Evolutionary conservation across 2,797 vertebrate species (phyloP).

Genomic region (Karalla daura): DNA sequence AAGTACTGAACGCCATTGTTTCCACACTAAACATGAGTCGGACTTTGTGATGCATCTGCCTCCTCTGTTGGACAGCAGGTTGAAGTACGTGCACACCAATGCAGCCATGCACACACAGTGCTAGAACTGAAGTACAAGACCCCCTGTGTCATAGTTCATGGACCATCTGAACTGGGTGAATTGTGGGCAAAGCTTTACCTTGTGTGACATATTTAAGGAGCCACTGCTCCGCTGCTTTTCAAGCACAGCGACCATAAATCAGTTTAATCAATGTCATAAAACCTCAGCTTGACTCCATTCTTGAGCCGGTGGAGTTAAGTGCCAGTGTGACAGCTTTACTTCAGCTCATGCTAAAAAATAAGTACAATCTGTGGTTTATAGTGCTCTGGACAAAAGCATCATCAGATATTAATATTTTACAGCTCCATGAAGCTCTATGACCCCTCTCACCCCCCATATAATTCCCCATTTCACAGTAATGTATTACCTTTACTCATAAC

Average conservation of each 20-base stretch:
- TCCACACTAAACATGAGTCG: neutral
- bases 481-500: too few species aligned
- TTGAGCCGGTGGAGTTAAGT: neutral
- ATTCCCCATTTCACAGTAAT: too few species aligned
- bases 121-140: too few species aligned
- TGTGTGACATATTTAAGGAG: neutral
- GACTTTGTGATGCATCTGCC: neutral
- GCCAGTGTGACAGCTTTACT: neutral
- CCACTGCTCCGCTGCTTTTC: neutral
- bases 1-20: neutral
- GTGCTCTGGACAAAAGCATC: neutral
- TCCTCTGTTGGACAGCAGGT: neutral
- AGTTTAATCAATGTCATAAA: neutral
- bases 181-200: neutral
- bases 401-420: too few species aligned
- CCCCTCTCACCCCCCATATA: too few species aligned
- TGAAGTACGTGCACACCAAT: neutral
- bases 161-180: neutral
- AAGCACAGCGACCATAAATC: conserved; percentile 4
- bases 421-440: too few species aligned
- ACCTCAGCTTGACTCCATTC: conserved; percentile 26
- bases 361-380: neutral
- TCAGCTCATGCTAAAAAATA: neutral
- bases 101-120: neutral
- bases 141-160: neutral